Base-by-base conservation (phyloP, 2,113 vertebrate species). In the Malurus elegans region DNA sequence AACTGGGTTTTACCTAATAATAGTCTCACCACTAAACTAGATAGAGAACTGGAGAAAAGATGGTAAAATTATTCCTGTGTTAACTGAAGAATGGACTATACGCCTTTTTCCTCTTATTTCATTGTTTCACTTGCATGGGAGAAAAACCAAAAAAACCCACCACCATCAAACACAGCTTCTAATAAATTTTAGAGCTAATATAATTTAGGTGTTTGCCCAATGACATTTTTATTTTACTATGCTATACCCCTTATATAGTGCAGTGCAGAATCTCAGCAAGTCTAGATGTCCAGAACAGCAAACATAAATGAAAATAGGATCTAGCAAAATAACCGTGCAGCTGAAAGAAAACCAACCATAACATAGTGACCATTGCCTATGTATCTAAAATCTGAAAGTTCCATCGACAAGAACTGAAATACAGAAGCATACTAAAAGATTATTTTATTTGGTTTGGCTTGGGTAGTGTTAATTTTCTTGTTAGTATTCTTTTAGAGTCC, bases 301-400 rank as follows among this genome's bases (percentile, higher is more conserved):
- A 79, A 72, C 10, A 45, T 20, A 65, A 50, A 61, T n/a, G 7
- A 81, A 69, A 66, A 82, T 1, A 28, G 6, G 25, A 74, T 12
- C 15, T 32, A 53, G 19, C 18, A 71, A 86, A 93, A 12, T 29
- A 67, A 58, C 32, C 31, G 8, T 38, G 34, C 31, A 42, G 28
- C 10, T 54, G 13, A 57, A 73, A 80, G 19, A 86, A 58, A 62
- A 76, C 40, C 1, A 3, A 47, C 8, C 4, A 62, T 56, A 74
- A 85, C 1, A 0, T 19, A 64, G 13, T 21, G 23, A 81, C 12
- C 11, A 66, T 0, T 65, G 7, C 20, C 15, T 40, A 48, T 0
- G 0, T 31, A 48, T 47, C 24, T 65, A 34, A 85, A 84, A 83
- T 48, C 13, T 78, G 54, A 81, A 80, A 76, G 18, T 11, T 36